A percentile compares a stretch with the other conserved stretches of the same genome.
These are phyloP conservation scores for Tylochromis polylepis DNA, from an alignment of 2,113 vertebrate genomes.

Conservation along the genomic window DNA sequence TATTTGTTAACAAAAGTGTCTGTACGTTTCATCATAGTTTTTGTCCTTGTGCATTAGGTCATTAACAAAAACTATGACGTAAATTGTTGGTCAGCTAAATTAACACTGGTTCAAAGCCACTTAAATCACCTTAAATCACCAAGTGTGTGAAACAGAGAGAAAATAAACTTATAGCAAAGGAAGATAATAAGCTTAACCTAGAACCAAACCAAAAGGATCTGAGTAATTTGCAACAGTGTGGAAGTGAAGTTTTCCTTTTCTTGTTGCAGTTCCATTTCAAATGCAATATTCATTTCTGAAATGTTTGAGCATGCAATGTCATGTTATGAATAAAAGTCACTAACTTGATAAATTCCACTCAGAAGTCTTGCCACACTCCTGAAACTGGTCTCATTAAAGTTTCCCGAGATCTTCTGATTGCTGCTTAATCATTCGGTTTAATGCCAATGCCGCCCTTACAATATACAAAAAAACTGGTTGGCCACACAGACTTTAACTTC, in stretches of 20 bases:
- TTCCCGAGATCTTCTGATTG: not conserved
- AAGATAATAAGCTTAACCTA: not conserved
- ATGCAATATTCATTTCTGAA: not conserved
- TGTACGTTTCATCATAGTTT: not conserved
- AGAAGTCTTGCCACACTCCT: not conserved
- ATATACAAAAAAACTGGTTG: not conserved
- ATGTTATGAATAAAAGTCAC: not conserved
- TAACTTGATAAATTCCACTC: not conserved
- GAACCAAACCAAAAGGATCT: not conserved
- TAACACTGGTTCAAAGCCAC: not conserved
- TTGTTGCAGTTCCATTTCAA: not conserved
- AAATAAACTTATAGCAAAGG: not conserved
- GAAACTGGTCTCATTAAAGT: not conserved
- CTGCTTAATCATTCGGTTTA: not conserved
- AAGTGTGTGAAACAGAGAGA: not conserved
- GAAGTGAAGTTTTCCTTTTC: not conserved
- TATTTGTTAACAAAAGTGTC: not conserved
- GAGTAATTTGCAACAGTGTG: not conserved
- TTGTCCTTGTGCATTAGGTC: not conserved
- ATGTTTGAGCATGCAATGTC: not conserved
- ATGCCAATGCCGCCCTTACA: not conserved
- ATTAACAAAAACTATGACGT: not conserved
- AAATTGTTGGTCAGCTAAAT: not conserved
- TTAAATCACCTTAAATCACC: not conserved
- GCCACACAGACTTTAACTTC: not conserved